These are phyloP conservation scores for Lepidothrix coronata DNA, from an alignment of 2,113 vertebrate genomes.

Conservation along the genomic window DNA sequence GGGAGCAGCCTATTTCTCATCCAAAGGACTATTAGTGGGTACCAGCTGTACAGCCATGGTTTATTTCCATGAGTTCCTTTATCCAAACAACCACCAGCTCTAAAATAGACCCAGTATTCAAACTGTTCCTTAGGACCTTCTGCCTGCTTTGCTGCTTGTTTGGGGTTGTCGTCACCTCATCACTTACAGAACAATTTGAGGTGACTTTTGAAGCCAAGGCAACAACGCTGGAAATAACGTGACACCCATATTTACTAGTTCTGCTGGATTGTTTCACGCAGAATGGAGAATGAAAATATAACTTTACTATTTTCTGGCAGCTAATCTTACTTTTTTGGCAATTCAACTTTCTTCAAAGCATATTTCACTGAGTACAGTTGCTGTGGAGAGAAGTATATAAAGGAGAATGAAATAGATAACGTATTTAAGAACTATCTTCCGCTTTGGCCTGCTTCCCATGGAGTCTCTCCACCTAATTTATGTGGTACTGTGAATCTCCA, in stretches of 20 bases:
- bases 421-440: neutral
- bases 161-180: neutral
- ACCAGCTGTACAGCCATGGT: neutral
- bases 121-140: neutral
- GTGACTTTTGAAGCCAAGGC: neutral
- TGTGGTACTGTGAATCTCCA: neutral
- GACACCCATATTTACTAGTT: neutral
- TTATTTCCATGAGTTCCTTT: neutral
- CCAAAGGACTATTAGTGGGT: neutral
- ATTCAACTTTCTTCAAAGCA: slow-evolving; percentile 10
- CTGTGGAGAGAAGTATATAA: neutral
- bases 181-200: neutral
- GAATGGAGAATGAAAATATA: neutral
- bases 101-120: neutral
- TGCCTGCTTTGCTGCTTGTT: neutral
- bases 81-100: neutral
- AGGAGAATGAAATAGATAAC: slow-evolving; percentile 18
- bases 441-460: neutral
- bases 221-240: neutral
- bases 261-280: neutral
- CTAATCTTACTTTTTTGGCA: neutral
- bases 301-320: slow-evolving; percentile 7
- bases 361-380: neutral
- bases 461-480: slow-evolving; percentile 24
- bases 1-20: neutral